Percentiles rank a stretch among this genome's conserved stretches.
Evolutionary conservation across 2,888 invertebrate species (phyloP).

Genomic region (Aleiodes leptofemur): DNA sequence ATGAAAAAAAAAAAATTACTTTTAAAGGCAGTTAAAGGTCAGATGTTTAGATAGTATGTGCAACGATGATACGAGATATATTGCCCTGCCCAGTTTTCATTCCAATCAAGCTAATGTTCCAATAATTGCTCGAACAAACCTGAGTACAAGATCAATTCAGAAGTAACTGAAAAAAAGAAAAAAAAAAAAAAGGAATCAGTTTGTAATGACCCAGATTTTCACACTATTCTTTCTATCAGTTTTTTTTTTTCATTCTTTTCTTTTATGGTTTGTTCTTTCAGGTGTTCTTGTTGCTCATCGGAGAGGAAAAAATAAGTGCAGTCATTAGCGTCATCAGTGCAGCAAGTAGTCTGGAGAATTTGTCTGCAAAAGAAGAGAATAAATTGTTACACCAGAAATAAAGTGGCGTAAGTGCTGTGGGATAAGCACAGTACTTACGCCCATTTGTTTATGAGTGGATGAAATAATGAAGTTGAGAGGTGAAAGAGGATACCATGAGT

Average conservation of each 20-base stretch:
- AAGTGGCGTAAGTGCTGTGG: too few relatives aligned
- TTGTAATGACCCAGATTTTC: conserved; percentile 19
- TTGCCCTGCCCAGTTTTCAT: conserved; percentile 69
- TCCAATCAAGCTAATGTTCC: conserved; percentile 75
- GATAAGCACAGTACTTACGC: not conserved
- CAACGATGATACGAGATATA: conserved; percentile 41
- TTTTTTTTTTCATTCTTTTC: not conserved
- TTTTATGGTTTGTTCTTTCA: conserved; percentile 12
- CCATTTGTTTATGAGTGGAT: not conserved
- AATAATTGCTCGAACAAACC: conserved; percentile 67
- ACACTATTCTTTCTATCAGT: not conserved
- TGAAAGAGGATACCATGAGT: too few relatives aligned
- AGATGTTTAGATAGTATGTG: conserved; percentile 37
- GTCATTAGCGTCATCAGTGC: conserved; percentile 27
- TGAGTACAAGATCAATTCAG: conserved; percentile 24
- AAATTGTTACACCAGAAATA: not conserved
- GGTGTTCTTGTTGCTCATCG: conserved; percentile 22
- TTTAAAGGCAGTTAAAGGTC: conserved; percentile 40
- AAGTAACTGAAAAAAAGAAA: not conserved
- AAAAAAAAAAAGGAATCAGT: not conserved
- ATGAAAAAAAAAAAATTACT: conserved; percentile 2
- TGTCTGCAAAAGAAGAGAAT: not conserved
- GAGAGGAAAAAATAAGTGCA: not conserved
- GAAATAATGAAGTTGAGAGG: too few relatives aligned
- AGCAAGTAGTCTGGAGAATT: conserved; percentile 13